Percentiles rank a stretch among this genome's conserved stretches.
Evolutionary conservation across 2,888 invertebrate species (phyloP).

Genomic region (Aproaerema taeniolella): DNA sequence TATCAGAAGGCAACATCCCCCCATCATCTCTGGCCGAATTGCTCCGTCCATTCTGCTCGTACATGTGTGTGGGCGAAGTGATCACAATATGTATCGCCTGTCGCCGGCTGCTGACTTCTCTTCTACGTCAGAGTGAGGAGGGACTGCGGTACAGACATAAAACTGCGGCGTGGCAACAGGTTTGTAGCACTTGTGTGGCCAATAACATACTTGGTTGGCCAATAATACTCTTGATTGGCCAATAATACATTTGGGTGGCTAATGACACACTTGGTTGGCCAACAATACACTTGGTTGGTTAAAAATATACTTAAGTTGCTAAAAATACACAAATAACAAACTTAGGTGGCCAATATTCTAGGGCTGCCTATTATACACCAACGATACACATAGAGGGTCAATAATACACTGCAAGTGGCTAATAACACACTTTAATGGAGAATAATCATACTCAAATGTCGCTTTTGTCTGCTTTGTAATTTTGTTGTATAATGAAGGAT

Average conservation of each 20-base stretch:
- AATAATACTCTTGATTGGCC: background rate
- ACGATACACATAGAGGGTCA: no score
- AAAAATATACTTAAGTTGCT: no score
- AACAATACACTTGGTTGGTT: background rate
- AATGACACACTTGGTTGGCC: background rate
- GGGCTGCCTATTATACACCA: no score
- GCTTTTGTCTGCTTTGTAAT: no score
- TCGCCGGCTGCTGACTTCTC: slow-evolving; percentile 81
- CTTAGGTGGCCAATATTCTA: no score
- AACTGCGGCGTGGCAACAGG: slow-evolving; percentile 82
- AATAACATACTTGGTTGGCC: background rate
- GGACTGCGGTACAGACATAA: slow-evolving; percentile 38
- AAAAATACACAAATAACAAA: no score
- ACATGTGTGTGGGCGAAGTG: slow-evolving; percentile 66
- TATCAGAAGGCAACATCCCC: slow-evolving; percentile 78
- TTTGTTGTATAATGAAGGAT: no score
- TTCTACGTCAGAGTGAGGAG: slow-evolving; percentile 83
- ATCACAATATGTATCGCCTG: slow-evolving; percentile 37
- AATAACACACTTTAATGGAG: no score
- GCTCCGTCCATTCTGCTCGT: slow-evolving; percentile 81
- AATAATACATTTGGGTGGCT: background rate
- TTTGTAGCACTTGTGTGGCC: slow-evolving; percentile 34
- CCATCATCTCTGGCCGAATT: slow-evolving; percentile 76
- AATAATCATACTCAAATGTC: no score
- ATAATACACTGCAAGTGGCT: no score